phyloP scores from a whole-genome alignment of 2,888 invertebrate species.

The Cephus spinipes region DNA sequence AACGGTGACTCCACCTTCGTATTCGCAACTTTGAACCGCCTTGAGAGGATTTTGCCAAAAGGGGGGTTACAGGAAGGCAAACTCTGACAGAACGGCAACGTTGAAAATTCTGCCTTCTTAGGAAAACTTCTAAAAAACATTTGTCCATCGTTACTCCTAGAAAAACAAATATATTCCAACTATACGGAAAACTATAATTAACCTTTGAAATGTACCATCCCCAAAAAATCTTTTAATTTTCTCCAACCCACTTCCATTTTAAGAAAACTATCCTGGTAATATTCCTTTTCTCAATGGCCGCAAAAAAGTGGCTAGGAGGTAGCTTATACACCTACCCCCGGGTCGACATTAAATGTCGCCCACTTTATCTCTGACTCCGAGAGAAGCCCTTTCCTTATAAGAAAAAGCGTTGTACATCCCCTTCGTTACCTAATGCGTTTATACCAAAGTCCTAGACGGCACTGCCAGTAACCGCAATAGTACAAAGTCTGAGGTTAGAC shows the following conservation, averaged over 20 bases:
- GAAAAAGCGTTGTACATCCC: not conserved
- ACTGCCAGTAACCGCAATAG: too few species aligned
- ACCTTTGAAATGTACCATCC: not conserved
- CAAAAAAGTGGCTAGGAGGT: not conserved
- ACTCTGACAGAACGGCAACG: not conserved
- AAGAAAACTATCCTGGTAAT: not conserved
- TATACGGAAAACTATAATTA: not conserved
- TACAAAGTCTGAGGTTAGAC: not conserved
- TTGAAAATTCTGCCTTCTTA: not conserved
- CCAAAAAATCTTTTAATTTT: not conserved
- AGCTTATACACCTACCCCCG: not conserved
- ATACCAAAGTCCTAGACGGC: not conserved
- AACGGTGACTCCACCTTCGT: not conserved
- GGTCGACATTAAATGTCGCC: not conserved
- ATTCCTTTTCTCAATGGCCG: not conserved
- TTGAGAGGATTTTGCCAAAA: not conserved
- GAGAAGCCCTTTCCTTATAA: not conserved
- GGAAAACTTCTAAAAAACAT: not conserved
- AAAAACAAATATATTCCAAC: not conserved
- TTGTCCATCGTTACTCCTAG: not conserved
- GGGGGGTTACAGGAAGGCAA: not conserved
- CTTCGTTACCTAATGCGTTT: not conserved
- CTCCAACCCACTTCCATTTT: not conserved
- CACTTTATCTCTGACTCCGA: not conserved
- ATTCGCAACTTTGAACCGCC: not conserved